Evolutionary conservation across 1,140 invertebrate genomes (phyloP).

Genomic region (Orius laevigatus): DNA sequence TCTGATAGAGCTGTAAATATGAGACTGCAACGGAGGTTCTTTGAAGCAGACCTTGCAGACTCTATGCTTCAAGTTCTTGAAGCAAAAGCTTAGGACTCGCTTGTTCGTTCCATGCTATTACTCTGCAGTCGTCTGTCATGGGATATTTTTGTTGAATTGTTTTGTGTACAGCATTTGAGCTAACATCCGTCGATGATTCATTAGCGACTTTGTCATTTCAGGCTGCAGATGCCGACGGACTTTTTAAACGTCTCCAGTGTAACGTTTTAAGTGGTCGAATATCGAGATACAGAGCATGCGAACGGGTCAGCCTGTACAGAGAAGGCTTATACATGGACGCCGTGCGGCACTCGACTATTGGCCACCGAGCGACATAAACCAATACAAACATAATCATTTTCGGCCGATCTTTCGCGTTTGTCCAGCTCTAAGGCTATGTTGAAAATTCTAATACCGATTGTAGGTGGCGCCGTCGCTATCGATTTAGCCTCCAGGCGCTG

Average conservation of each 20-base stretch:
- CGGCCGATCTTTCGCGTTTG: conserved; percentile 71
- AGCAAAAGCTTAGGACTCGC: too few species aligned
- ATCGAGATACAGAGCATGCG: conserved; percentile 82
- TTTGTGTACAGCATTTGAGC: too few species aligned
- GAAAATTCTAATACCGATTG: too few species aligned
- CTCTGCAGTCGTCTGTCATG: too few species aligned
- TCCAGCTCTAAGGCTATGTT: too few species aligned
- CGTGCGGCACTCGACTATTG: conserved; percentile 73
- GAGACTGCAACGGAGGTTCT: too few species aligned
- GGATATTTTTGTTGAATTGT: too few species aligned
- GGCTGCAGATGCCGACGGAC: conserved; percentile 54
- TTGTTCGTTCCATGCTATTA: too few species aligned
- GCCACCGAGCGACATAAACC: conserved; percentile 67
- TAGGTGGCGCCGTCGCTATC: conserved; percentile 72
- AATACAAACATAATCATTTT: conserved; percentile 77
- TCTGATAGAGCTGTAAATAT: too few species aligned
- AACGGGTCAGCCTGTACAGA: conserved; percentile 30
- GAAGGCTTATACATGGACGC: conserved; percentile 73
- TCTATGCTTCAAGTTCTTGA: too few species aligned
- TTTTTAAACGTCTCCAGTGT: conserved; percentile 34
- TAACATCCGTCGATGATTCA: too few species aligned
- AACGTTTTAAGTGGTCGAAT: conserved; percentile 37
- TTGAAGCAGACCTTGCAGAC: too few species aligned
- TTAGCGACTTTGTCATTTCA: conserved; percentile 25
- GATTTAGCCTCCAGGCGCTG: conserved; percentile 57